Percentiles rank a stretch among this genome's conserved stretches.
Conservation (phyloP, 2,113 vertebrate genomes). For the Smithornis capensis region DNA sequence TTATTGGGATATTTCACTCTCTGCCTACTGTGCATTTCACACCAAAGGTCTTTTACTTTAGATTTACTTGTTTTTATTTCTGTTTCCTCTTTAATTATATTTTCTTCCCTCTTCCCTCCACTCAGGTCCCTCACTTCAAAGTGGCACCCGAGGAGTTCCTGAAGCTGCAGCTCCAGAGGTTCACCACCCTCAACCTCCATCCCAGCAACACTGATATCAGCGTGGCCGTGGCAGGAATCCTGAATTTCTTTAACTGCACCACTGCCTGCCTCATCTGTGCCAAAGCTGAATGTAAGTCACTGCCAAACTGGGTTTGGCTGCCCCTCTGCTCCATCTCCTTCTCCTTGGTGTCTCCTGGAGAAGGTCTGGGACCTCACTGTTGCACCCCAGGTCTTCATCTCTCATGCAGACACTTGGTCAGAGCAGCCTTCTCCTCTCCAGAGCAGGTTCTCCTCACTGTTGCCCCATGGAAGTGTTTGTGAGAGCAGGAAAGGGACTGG, state of each 20-base stretch:
- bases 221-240: constrained; percentile 90
- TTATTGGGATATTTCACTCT: constrained; percentile 13
- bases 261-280: constrained; percentile 97
- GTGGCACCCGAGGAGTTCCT: constrained; percentile 96
- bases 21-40: not conserved
- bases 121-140: constrained; percentile 95
- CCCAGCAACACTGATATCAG: constrained; percentile 98
- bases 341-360: not conserved
- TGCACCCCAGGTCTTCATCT: not conserved
- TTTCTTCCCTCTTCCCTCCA: not conserved
- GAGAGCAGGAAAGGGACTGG: not conserved
- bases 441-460: not conserved
- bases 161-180: constrained; percentile 93
- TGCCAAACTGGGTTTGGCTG: not conserved
- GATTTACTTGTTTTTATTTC: not conserved
- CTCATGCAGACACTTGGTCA: not conserved
- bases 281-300: constrained; percentile 92
- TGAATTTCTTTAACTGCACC: constrained; percentile 97
- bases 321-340: not conserved
- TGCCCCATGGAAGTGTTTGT: constrained; percentile 15
- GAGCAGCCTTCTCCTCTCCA: not conserved
- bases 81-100: not conserved
- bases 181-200: constrained; percentile 95
- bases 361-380: not conserved
- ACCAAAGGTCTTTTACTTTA: not conserved